These are phyloP conservation scores for Lepidothrix coronata DNA, from an alignment of 2,113 vertebrate genomes.

Conservation along the genomic window DNA sequence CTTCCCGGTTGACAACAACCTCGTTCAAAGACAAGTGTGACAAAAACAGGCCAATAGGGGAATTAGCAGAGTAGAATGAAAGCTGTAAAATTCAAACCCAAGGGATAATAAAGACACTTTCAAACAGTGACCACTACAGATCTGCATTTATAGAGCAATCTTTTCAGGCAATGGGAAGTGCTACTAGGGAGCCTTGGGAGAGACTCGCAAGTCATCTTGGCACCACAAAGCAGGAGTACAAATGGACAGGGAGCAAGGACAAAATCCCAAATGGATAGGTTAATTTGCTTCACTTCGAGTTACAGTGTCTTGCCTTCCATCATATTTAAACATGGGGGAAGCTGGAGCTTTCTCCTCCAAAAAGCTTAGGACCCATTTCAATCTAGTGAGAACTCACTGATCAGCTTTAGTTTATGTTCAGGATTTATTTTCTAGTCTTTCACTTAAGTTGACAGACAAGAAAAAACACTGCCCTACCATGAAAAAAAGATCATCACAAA, in stretches of 20 bases:
- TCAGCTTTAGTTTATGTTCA: not conserved
- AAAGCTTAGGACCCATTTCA: not conserved
- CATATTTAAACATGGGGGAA: not conserved
- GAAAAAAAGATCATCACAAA: not conserved
- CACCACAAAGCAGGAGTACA: not conserved
- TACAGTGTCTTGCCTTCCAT: not conserved
- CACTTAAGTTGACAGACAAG: not conserved
- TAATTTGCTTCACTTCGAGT: not conserved
- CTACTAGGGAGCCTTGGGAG: not conserved
- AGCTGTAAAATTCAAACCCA: not conserved
- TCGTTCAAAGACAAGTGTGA: not conserved
- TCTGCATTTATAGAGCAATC: not conserved
- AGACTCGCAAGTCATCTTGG: not conserved
- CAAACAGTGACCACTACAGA: not conserved
- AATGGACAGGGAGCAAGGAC: not conserved
- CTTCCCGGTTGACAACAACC: not conserved
- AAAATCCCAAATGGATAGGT: not conserved
- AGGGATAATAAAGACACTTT: not conserved
- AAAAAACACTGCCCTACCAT: not conserved
- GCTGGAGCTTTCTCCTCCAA: rapidly evolving
- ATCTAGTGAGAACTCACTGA: not conserved
- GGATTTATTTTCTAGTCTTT: not conserved
- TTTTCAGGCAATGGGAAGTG: not conserved
- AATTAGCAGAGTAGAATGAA: not conserved
- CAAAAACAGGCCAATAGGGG: not conserved